A percentile compares a stretch with the other conserved stretches of the same genome.
Conservation (phyloP, 2,113 vertebrate species). For the Channa maculata region DNA sequence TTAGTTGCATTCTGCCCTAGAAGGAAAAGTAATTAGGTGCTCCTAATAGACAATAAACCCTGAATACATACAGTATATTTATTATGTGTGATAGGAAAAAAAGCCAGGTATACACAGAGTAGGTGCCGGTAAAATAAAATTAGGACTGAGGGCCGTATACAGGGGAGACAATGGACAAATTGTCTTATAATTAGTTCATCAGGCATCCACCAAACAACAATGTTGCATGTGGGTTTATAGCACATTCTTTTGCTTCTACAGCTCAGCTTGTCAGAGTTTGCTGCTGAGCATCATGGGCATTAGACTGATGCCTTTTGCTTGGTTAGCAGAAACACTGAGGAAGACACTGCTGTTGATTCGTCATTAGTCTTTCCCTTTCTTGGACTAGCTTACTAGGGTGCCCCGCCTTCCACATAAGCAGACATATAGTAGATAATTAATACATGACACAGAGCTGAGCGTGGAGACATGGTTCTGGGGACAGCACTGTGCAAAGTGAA, state of each 20-base stretch:
- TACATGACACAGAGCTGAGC: conserved; percentile 42
- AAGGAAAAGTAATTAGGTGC: conserved; percentile 25
- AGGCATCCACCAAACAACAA: not conserved
- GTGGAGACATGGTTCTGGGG: conserved; percentile 30
- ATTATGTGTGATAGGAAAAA: not conserved
- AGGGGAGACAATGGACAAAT: not conserved
- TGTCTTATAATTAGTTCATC: conserved; percentile 6
- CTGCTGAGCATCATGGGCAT: conserved; percentile 28
- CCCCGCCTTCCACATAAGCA: conserved; percentile 35
- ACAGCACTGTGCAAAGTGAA: conserved; percentile 40
- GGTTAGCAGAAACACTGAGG: conserved; percentile 31
- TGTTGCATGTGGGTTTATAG: not conserved
- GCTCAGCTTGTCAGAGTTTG: conserved; percentile 16
- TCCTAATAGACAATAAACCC: not conserved
- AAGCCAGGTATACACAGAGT: not conserved
- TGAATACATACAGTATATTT: not conserved
- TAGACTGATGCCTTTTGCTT: conserved; percentile 20
- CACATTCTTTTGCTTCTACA: not conserved
- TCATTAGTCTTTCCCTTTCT: conserved; percentile 18
- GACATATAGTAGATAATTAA: conserved; percentile 71
- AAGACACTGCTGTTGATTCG: conserved; percentile 39
- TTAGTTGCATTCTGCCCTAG: not conserved
- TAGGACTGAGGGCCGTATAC: not conserved
- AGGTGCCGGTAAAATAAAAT: not conserved
- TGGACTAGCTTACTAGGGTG: conserved; percentile 28